These are phyloP conservation scores for Macrochelys suwanniensis DNA, from an alignment of 2,797 vertebrate genomes.

Conservation along the genomic window DNA sequence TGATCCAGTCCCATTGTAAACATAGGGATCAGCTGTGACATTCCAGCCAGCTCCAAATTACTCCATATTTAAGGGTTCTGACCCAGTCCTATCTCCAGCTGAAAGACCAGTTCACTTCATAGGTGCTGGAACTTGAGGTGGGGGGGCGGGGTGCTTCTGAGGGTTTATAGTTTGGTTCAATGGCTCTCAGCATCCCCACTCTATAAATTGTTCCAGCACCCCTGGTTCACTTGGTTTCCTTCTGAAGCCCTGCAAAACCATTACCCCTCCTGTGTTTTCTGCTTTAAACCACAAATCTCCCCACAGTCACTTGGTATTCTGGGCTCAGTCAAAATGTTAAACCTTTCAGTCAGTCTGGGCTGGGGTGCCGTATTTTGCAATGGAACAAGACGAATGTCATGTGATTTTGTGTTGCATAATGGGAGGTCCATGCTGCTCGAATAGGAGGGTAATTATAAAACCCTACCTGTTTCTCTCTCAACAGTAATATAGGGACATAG, in stretches of 20 bases:
- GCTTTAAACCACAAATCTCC: neutral
- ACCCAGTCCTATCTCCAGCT: neutral
- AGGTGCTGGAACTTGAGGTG: too few species aligned
- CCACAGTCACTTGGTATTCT: neutral
- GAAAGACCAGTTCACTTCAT: neutral
- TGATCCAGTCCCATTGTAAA: neutral
- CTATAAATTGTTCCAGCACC: too few species aligned
- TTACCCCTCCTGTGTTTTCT: neutral
- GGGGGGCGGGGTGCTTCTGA: too few species aligned
- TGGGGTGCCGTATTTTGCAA: neutral
- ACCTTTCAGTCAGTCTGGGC: neutral
- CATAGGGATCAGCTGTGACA: too few species aligned
- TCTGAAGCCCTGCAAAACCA: neutral
- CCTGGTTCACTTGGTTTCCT: neutral
- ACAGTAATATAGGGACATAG: neutral
- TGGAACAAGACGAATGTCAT: fast-evolving
- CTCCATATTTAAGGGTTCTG: neutral
- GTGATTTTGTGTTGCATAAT: neutral
- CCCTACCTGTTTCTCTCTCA: neutral
- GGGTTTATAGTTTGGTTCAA: too few species aligned
- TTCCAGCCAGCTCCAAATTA: too few species aligned
- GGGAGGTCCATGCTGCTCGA: neutral
- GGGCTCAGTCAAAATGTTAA: neutral
- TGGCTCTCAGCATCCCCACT: too few species aligned
- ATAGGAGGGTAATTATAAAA: neutral